Conservation (phyloP, 2,113 vertebrate genomes). For the Mirounga angustirostris region DNA sequence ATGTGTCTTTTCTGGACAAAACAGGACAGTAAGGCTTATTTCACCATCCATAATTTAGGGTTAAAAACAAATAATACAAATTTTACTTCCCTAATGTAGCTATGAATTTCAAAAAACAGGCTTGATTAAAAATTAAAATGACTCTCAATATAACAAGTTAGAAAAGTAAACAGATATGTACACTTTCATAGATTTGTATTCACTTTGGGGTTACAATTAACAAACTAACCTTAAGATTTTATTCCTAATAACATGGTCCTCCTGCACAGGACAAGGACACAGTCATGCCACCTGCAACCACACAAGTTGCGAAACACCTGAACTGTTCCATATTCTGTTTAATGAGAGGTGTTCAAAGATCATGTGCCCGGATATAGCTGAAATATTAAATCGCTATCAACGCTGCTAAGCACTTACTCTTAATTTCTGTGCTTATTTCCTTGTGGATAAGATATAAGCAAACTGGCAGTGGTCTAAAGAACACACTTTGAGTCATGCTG, state of each 20-base stretch:
- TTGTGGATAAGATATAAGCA: background rate
- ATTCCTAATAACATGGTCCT: background rate
- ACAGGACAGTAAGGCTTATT: background rate
- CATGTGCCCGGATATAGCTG: background rate
- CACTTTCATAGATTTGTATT: conserved; percentile 31
- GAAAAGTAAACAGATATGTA: conserved; percentile 18
- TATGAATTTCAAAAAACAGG: conserved; percentile 10
- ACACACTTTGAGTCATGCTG: background rate
- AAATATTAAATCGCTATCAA: conserved; percentile 26
- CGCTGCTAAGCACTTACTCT: background rate
- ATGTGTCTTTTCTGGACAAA: conserved; percentile 31
- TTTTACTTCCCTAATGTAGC: conserved; percentile 18
- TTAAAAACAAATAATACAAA: conserved; percentile 58
- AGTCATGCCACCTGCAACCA: background rate
- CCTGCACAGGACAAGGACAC: background rate
- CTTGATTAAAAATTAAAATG: conserved; percentile 20
- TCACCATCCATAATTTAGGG: background rate
- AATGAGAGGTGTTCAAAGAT: background rate
- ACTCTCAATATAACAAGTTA: conserved; percentile 10
- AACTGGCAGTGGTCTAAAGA: background rate
- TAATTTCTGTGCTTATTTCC: background rate
- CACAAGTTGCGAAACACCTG: background rate
- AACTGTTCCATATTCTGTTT: background rate
- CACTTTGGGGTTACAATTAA: background rate
- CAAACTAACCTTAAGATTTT: conserved; percentile 27